A percentile compares a stretch with the other conserved stretches of the same genome.
These are phyloP conservation scores for Catocala nupta DNA, from an alignment of 2,888 invertebrate genomes.

Conservation along the genomic window DNA sequence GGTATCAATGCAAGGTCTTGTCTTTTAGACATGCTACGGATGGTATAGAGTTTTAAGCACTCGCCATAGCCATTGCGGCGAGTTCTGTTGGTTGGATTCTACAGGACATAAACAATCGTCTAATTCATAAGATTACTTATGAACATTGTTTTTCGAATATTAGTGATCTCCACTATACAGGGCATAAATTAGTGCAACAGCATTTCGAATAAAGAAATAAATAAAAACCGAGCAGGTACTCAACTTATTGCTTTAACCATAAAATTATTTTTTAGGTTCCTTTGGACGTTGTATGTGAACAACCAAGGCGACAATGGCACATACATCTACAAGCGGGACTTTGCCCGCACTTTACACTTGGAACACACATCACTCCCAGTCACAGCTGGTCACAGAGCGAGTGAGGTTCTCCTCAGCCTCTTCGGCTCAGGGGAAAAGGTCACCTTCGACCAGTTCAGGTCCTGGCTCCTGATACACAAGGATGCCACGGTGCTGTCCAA, in stretches of 20 bases:
- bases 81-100: too few relatives aligned
- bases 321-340: constrained; percentile 91
- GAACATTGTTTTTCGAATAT: too few relatives aligned
- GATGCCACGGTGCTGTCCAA: constrained; percentile 93
- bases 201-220: too few relatives aligned
- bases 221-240: too few relatives aligned
- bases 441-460: constrained; percentile 91
- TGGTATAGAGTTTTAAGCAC: too few relatives aligned
- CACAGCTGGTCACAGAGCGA: constrained; percentile 67
- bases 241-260: not conserved
- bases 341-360: constrained; percentile 88
- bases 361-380: constrained; percentile 83
- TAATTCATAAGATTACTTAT: too few relatives aligned
- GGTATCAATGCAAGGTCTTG: too few relatives aligned
- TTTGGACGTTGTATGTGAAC: constrained; percentile 95
- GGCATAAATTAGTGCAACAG: too few relatives aligned
- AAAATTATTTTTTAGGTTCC: constrained; percentile 86
- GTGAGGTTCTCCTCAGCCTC: constrained; percentile 75
- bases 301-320: constrained; percentile 90
- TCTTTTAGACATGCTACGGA: too few relatives aligned
- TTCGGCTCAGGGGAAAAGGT: constrained; percentile 84
- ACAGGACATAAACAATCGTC: too few relatives aligned
- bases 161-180: too few relatives aligned
- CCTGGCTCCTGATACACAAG: constrained; percentile 92
- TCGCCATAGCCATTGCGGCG: too few relatives aligned